Base-by-base conservation (phyloP, 1,140 invertebrate species). In the Oryzaephilus surinamensis region DNA sequence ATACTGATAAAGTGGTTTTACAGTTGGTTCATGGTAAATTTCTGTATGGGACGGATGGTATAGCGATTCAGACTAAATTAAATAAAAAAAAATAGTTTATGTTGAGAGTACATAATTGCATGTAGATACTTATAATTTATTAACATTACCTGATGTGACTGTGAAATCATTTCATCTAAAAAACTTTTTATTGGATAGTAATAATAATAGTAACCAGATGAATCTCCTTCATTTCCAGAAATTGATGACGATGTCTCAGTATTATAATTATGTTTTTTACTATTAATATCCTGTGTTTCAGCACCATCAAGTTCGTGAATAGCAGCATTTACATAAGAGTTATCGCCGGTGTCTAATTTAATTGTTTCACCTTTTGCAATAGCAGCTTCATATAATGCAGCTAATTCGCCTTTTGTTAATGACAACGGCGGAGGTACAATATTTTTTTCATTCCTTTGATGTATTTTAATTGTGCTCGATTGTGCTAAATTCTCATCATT, bases 121-220 rank as follows among this genome's bases (percentile, higher is more conserved):
- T 26, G 17, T 10, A 13, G 28, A 34, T 5, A 23, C 10, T 17
- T 28, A 3, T 33, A 23, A 34, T 26, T 8, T 10, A 18, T 7
- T 41, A 34, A 21, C 33, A 30, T 37, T 38, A 46, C 36, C 10
- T 20, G 30, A 15, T 35, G 11, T 16, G 40, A 37, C 18, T 46
- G 38, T 20, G 50, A 52, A 23, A 48, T 36, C 24, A 60, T 37
- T 19, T 59, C 50, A 42, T 57, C 53, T 12, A 57, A 38, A 42
- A 61, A 61, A 41, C 55, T 58, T 36, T 60, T 61, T n/a, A 61
- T 38, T 5, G 59, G 59, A 38, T 59, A 60, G 39, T 60, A 61
- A 45, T 61, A 61, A 35, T 60, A 61, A 35, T 61, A 61, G 46
- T 57, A 61, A 13, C 53, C 58, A 16, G 39, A 12, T 12, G 28